These are phyloP conservation scores for Eilema caniola DNA, from an alignment of 2,888 invertebrate genomes.

Conservation along the genomic window DNA sequence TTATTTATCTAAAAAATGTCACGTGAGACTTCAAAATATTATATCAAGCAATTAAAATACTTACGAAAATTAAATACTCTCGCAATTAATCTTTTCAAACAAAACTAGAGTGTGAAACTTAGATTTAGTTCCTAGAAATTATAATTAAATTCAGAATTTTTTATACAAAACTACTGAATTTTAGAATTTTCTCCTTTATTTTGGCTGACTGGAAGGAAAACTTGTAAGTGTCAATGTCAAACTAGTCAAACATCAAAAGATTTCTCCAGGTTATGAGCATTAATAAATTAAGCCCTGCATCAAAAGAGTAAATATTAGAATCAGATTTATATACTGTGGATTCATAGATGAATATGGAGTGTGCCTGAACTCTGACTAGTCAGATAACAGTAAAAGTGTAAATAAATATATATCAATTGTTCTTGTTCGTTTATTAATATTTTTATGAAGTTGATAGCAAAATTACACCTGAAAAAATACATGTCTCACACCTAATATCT, in stretches of 20 bases:
- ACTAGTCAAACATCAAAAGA: background rate
- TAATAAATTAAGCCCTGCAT: too few relatives aligned
- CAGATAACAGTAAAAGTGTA: too few relatives aligned
- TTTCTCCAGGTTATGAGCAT: background rate
- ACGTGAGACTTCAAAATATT: background rate
- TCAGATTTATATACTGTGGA: too few relatives aligned
- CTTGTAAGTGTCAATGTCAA: background rate
- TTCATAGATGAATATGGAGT: too few relatives aligned
- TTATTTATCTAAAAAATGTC: background rate
- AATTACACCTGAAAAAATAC: too few relatives aligned
- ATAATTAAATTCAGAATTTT: background rate
- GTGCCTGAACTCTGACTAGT: too few relatives aligned
- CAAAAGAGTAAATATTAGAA: too few relatives aligned
- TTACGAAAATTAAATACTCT: conserved; percentile 30
- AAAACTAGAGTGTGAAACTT: conserved; percentile 20
- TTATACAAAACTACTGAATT: background rate
- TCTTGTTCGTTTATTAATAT: too few relatives aligned
- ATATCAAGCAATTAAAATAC: conserved; percentile 21
- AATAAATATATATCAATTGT: too few relatives aligned
- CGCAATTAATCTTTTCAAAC: conserved; percentile 6
- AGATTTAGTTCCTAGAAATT: background rate
- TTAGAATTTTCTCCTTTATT: conserved; percentile 13
- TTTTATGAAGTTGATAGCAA: too few relatives aligned
- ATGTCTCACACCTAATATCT: too few relatives aligned
- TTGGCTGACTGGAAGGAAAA: background rate